Conservation (phyloP, 37 sponge, comb jelly and placozoan species). For the Amphimedon queenslandica region DNA sequence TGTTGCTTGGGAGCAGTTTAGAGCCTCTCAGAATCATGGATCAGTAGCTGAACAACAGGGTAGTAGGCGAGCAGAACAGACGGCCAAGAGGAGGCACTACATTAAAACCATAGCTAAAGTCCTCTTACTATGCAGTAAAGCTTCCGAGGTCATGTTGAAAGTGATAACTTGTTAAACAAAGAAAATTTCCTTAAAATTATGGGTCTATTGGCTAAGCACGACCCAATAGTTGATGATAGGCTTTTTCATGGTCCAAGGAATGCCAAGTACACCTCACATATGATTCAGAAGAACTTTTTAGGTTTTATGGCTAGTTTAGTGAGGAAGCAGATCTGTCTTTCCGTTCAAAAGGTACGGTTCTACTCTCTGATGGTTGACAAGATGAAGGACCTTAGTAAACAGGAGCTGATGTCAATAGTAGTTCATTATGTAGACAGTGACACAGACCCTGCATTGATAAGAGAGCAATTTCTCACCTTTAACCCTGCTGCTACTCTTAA, state of each 20-base stretch:
- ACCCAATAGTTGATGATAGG: constrained; percentile 23
- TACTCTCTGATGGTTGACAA: constrained; percentile 31
- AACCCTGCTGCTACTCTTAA: neutral
- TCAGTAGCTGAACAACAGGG: constrained; percentile 19
- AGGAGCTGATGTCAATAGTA: constrained; percentile 18
- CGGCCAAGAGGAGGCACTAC: constrained; percentile 21
- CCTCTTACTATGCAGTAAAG: constrained; percentile 31
- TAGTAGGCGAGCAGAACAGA: neutral
- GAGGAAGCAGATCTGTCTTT: neutral
- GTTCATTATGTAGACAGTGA: constrained; percentile 26
- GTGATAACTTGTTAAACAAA: neutral
- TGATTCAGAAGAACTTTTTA: constrained; percentile 39
- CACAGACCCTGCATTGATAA: neutral
- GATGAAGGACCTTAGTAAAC: constrained; percentile 14
- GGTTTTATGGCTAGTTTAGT: constrained; percentile 15
- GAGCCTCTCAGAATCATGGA: neutral
- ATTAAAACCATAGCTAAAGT: constrained; percentile 30
- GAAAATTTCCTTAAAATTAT: neutral
- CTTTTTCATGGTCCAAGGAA: constrained; percentile 34
- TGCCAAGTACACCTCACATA: constrained; percentile 46
- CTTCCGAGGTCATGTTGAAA: constrained; percentile 5
- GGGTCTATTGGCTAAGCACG: constrained; percentile 44
- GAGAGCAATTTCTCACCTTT: constrained; percentile 27
- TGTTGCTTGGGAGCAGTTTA: constrained; percentile 6
- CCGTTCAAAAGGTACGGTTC: constrained; percentile 9